These are phyloP conservation scores for Hydraecia micacea DNA, from an alignment of 2,888 invertebrate species.

Conservation along the genomic window DNA sequence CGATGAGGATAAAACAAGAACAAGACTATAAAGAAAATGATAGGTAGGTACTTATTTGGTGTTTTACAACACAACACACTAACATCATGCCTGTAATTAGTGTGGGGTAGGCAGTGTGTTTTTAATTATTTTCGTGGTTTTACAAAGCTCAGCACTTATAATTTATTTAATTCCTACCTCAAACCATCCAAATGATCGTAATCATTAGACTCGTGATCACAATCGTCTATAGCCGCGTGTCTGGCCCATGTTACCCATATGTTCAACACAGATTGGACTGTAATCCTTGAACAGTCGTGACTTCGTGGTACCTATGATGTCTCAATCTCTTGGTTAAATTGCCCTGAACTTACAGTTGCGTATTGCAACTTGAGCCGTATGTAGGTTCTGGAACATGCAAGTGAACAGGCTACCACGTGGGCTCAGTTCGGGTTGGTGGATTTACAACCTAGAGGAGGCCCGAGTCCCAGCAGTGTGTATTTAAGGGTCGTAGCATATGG, in stretches of 20 bases:
- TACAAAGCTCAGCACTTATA: background rate
- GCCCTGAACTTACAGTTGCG: background rate
- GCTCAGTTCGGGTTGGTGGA: too few relatives aligned
- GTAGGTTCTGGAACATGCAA: background rate
- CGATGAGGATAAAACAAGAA: background rate
- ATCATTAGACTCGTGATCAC: background rate
- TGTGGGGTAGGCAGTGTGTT: background rate
- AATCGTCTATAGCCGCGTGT: background rate
- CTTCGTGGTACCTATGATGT: background rate
- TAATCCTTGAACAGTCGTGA: slow-evolving; percentile 3
- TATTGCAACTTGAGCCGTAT: too few relatives aligned
- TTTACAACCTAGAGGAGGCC: too few relatives aligned
- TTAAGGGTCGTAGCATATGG: too few relatives aligned
- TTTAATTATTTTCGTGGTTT: background rate
- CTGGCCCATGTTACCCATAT: background rate
- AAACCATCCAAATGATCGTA: background rate
- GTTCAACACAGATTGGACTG: slow-evolving; percentile 3
- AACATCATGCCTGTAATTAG: background rate
- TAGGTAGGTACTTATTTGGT: background rate
- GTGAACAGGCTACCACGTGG: background rate
- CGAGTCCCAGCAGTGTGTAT: too few relatives aligned
- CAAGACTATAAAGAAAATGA: background rate
- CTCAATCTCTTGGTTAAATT: background rate
- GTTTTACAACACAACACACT: background rate
- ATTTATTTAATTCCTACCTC: background rate